Conservation (phyloP, 2,888 invertebrate genomes). For the Schizaphis graminum region DNA sequence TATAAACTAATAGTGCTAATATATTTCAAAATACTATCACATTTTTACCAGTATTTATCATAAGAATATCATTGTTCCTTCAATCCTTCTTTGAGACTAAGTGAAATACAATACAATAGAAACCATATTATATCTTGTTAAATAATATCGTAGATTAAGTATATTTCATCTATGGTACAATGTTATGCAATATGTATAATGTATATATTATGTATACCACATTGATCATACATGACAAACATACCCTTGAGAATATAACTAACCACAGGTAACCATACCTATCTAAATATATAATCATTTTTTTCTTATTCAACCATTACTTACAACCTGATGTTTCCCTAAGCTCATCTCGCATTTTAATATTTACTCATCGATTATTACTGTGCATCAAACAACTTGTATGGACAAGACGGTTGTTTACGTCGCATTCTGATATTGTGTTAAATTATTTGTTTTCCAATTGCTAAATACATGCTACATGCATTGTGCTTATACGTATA, state of each 20-base stretch:
- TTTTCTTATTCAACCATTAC: neutral
- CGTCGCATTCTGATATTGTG: neutral
- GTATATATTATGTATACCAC: neutral
- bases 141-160: neutral
- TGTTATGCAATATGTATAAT: neutral
- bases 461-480: neutral
- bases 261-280: neutral
- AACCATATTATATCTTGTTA: neutral
- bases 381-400: neutral
- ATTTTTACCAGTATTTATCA: neutral
- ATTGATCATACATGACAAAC: neutral
- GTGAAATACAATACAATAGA: neutral
- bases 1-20: neutral
- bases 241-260: neutral
- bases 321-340: neutral
- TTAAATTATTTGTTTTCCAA: slow-evolving; percentile 1
- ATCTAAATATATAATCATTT: neutral
- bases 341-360: neutral
- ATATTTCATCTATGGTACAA: neutral
- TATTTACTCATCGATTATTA: neutral
- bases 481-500: neutral
- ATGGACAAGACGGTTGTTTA: neutral
- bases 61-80: neutral
- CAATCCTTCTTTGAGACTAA: neutral
- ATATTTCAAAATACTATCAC: neutral